Base-by-base conservation (phyloP, 2,888 invertebrate genomes). In the Lasioglossum villosulum region DNA sequence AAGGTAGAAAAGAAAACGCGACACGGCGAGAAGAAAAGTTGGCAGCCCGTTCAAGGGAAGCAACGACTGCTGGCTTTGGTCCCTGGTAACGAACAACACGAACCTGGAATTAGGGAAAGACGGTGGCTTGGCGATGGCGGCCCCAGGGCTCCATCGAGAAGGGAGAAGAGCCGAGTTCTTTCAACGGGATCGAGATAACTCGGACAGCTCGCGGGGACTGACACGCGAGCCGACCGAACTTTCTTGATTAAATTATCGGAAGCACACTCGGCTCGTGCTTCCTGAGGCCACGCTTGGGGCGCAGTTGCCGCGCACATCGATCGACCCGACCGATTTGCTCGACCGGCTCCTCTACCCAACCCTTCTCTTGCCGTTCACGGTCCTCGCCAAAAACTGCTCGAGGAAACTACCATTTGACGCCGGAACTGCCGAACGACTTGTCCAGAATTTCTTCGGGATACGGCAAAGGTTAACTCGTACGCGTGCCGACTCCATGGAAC, bases 171-270 rank as follows among this genome's bases (percentile, higher is more conserved):
- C 19, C 12, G 66, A 19, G 56, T 79, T 75, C 63, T 66, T 71
- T 39, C 37, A 23, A 5, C 23, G 23, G 56, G 73, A 42, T n/a
- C 48, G 52, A 72, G 82, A 78, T 82, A 71, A 63, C 63, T 52
- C 37, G 66, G 27, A 68, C 56, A 66, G 56, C 82, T 63, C 19
- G 66, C 39, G 45, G 48, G 48, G 37, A 30, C 66, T 74, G 71
- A 68, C 82, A 77, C 83, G 84, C 78, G 78, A 83, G 74, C 71
- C 75, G 74, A 76, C 34, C 39, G 70, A 89, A 91, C 81, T 88
- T 90, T 86, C 86, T 82, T 87, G 91, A 91, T 91, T 89, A 91
- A 91, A 90, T 92, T 88, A 90, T 90, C 81, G 86, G 74, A 79
- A 76, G 59, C 86, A 68, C 34, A 73, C 82, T 82, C 75, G 74